Percentiles rank a stretch among this genome's conserved stretches.
Evolutionary conservation across 2,797 vertebrate genomes (phyloP).

Genomic region (Anomalospiza imberbis): DNA sequence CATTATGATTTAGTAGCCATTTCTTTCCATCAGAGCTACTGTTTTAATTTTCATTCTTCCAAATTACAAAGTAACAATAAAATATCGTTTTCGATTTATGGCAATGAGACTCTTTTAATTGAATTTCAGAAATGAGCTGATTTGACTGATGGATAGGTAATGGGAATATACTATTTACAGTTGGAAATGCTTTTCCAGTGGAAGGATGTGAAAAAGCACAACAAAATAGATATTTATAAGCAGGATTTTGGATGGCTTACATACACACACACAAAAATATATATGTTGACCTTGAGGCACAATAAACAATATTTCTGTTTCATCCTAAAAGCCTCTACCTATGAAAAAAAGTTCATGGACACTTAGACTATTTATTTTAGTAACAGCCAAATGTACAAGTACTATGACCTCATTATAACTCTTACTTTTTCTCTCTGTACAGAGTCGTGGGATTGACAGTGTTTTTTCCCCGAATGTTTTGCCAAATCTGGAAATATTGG

Average conservation of each 20-base stretch:
- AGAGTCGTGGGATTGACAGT: background rate
- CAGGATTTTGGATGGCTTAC: background rate
- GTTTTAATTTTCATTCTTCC: conserved; percentile 58
- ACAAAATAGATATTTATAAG: conserved; percentile 27
- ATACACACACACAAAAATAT: background rate
- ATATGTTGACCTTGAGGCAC: background rate
- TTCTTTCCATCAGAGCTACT: conserved; percentile 52
- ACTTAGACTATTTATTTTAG: conserved; percentile 15
- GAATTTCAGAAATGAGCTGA: conserved; percentile 28
- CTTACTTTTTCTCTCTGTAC: background rate
- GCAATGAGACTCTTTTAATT: conserved; percentile 11
- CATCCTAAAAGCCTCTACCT: conserved; percentile 36
- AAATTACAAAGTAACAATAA: conserved; percentile 61
- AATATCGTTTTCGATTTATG: conserved; percentile 8
- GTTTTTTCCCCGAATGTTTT: background rate
- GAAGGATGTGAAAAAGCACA: conserved; percentile 18
- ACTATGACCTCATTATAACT: conserved; percentile 29
- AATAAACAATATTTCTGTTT: conserved; percentile 38
- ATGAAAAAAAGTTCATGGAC: conserved; percentile 15
- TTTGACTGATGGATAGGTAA: conserved; percentile 46
- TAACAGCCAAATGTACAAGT: background rate
- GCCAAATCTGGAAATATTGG: conserved; percentile 40
- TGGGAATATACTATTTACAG: conserved; percentile 25
- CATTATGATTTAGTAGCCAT: conserved; percentile 53
- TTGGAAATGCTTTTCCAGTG: background rate